Conservation (phyloP, 2,113 vertebrate genomes). For the Nanorana parkeri region DNA sequence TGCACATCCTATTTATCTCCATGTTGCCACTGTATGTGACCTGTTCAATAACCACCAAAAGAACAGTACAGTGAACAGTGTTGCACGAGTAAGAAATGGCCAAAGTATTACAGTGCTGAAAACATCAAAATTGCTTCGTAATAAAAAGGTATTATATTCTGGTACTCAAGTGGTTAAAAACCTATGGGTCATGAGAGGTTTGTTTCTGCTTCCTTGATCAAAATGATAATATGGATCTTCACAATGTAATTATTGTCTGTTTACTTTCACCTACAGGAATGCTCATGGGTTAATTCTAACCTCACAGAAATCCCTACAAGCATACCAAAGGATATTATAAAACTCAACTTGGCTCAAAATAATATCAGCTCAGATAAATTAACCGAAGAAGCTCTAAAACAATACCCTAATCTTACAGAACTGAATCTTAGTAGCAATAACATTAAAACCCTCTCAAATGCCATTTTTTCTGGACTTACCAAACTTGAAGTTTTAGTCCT, state of each 20-base stretch:
- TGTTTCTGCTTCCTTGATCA: too few relatives aligned
- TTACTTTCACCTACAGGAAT: background rate
- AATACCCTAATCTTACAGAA: slow-evolving; percentile 70
- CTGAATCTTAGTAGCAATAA: slow-evolving; percentile 75
- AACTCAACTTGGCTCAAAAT: slow-evolving; percentile 73
- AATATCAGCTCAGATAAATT: slow-evolving; percentile 65
- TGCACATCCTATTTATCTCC: too few relatives aligned
- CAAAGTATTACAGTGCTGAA: too few relatives aligned
- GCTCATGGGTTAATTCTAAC: background rate
- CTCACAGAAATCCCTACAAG: slow-evolving; percentile 63
- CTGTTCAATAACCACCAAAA: too few relatives aligned
- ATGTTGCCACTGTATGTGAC: too few relatives aligned
- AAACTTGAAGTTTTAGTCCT: slow-evolving; percentile 76
- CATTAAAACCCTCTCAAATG: slow-evolving; percentile 67
- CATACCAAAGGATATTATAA: slow-evolving; percentile 63
- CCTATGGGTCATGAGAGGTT: too few relatives aligned
- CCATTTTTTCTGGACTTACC: slow-evolving; percentile 71
- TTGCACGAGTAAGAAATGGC: too few relatives aligned
- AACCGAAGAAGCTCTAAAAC: slow-evolving; percentile 69
- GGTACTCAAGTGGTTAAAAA: too few relatives aligned
- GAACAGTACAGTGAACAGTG: too few relatives aligned
- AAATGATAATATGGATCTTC: too few relatives aligned
- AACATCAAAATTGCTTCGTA: too few relatives aligned
- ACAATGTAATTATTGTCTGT: background rate
- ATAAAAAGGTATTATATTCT: too few relatives aligned